A percentile compares a stretch with the other conserved stretches of the same genome.
phyloP scores from a whole-genome alignment of 2,113 vertebrate genomes.

The Ammodytes marinus region DNA sequence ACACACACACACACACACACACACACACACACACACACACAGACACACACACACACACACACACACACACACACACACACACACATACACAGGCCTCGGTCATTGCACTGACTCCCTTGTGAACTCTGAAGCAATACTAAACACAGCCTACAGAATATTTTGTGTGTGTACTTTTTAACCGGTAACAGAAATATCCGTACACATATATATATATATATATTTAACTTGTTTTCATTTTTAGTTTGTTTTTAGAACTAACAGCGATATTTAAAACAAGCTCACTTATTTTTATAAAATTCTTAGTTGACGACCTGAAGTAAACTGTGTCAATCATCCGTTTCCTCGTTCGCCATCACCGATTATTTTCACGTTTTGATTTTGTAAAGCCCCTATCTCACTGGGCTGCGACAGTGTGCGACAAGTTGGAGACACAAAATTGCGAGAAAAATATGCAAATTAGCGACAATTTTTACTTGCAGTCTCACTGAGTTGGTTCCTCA shows the following conservation, averaged over 20 bases:
- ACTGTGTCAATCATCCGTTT: slow-evolving; percentile 44
- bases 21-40: background rate
- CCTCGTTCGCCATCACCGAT: slow-evolving; percentile 17
- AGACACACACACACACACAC: slow-evolving; percentile 22
- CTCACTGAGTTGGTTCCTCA: too few relatives aligned
- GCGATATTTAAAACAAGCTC: slow-evolving; percentile 65
- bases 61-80: background rate
- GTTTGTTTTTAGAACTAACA: slow-evolving; percentile 55
- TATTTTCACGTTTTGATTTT: too few relatives aligned
- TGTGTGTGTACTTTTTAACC: slow-evolving; percentile 28
- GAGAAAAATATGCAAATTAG: too few relatives aligned
- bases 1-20: slow-evolving; percentile 39
- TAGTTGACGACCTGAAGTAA: slow-evolving; percentile 55
- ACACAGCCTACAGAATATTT: slow-evolving; percentile 58
- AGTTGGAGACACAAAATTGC: too few relatives aligned
- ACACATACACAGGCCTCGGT: slow-evolving; percentile 41
- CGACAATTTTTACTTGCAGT: too few relatives aligned
- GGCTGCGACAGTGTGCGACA: too few relatives aligned
- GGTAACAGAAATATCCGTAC: slow-evolving; percentile 47
- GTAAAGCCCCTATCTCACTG: too few relatives aligned
- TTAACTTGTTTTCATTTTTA: slow-evolving; percentile 48
- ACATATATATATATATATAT: slow-evolving; percentile 14
- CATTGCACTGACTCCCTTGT: slow-evolving; percentile 54
- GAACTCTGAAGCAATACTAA: slow-evolving; percentile 78
- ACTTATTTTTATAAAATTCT: slow-evolving; percentile 83